Base-by-base conservation (phyloP, 2,797 vertebrate genomes). In the Hoplostethus mediterraneus region DNA sequence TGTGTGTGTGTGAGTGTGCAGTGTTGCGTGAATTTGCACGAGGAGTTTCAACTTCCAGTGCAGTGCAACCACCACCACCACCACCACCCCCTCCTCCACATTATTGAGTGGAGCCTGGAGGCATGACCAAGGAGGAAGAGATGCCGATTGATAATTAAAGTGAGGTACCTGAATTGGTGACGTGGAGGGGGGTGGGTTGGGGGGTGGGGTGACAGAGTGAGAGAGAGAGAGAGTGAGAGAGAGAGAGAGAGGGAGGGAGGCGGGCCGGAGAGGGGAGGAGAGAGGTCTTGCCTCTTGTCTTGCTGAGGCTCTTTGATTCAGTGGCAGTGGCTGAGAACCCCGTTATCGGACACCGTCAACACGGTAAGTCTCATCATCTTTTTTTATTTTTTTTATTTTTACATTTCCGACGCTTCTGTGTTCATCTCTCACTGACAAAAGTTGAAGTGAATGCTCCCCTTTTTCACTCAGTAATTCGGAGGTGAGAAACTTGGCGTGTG, bases 131-230 rank as follows among this genome's bases (percentile, higher is more conserved):
- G 59, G 33, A 13, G 17, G 51, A 31, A 12, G 7, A 63, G 73
- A 63, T 67, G 66, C 38, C 51, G 73, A 79, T 75, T 87, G 88
- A 88, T 91, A 90, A 91, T 90, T 75, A 94, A 91, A 86, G 21
- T 81, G 81, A 85, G 80, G 82, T 89, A 90, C 87, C 88, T 91
- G 88, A 82, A 77, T 80, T 63, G 38, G 87, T 93, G 92, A 93
- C 88, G 89, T 84, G 66, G 48, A 54, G 54, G 71, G 48, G 59
- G 11, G 10, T 57, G 51, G 54, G 65, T 33, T 61, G 38, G 55
- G 63, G 71, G 67, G 30, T 63, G 40, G 63, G 49, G 64, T 61
- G 57, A 55, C 52, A 17, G 65, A 0, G 68, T 58, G 71, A 49
- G 57, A 48, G 77, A 68, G 63, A 63, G 87, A 81, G 75, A 52